Evolutionary conservation across 2,888 invertebrate genomes (phyloP), one percentile per base, ranked within the genome.

Genomic region (Metallyticus violacea): DNA sequence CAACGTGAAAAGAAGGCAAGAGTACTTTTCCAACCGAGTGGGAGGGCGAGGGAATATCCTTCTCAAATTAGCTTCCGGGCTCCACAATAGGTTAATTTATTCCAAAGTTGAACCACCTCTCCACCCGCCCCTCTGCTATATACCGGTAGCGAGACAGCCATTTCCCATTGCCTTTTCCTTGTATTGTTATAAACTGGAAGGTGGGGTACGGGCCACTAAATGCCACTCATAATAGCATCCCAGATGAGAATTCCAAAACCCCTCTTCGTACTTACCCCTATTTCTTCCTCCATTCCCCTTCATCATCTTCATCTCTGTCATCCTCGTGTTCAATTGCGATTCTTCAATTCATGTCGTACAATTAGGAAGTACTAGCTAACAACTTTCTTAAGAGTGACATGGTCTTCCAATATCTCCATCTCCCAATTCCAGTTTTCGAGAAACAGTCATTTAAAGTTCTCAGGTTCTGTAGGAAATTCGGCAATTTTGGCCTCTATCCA

Each of bases 41-140:
- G 26, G 25, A 28, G 76, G 82, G 78, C 26, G 22, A 28, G 82
- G 82, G 81, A n/a, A 81, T 80, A 81, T 88, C 88, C 87, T 88
- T 88, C 88, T 88, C 88, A 89, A 89, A 89, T 89, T 89, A 88
- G 88, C 88, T 89, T 89, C 89, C 86, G 79, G 86, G 83, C 86
- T 86, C 88, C 83, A 88, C 88, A 89, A 88, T 87, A 88, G 88
- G 86, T 89, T 89, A 88, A 89, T 89, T 89, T 89, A 89, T 89
- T 88, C 88, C 85, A 86, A 87, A 88, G 81, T 86, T 85, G 85
- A 85, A 76, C 84, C 30, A 85, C 85, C 86, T 62, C 82, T 30
- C 40, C 25, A 62, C 77, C 78, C 84, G 30, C 85, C 85, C 82
- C 83, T 26, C 29, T 62, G 40, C 40, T 62, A 62, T 30, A 81